These are phyloP conservation scores for Spialia ferax DNA, from an alignment of 2,888 invertebrate species.

Conservation along the genomic window DNA sequence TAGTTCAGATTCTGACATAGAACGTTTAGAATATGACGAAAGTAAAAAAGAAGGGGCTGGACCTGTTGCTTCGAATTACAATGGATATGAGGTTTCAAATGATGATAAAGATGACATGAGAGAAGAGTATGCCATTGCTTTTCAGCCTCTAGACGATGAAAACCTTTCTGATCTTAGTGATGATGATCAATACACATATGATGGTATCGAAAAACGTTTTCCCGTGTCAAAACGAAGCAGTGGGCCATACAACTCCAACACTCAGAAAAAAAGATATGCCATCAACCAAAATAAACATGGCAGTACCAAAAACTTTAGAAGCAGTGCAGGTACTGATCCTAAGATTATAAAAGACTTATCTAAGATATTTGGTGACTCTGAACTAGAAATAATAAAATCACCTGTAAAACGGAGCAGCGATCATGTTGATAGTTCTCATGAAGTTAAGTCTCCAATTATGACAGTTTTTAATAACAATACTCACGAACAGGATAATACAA, in stretches of 20 bases:
- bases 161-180: constrained; percentile 69
- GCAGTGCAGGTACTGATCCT: constrained; percentile 88
- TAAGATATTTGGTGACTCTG: constrained; percentile 88
- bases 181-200: constrained; percentile 75
- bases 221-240: constrained; percentile 90
- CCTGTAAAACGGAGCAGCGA: constrained; percentile 85
- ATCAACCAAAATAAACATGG: constrained; percentile 68
- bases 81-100: constrained; percentile 68
- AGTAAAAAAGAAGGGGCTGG: constrained; percentile 58
- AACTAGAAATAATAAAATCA: constrained; percentile 72
- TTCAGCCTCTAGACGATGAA: constrained; percentile 80
- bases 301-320: constrained; percentile 66
- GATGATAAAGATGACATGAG: constrained; percentile 76
- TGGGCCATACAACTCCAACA: constrained; percentile 63
- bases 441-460: constrained; percentile 73
- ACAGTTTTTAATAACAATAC: constrained; percentile 59
- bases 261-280: constrained; percentile 67
- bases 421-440: constrained; percentile 64
- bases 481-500: constrained; percentile 54
- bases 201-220: constrained; percentile 86
- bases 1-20: constrained; percentile 67
- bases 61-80: constrained; percentile 64
- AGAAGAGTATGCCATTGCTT: constrained; percentile 80
- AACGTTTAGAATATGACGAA: constrained; percentile 62
- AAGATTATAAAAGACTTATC: constrained; percentile 90